A percentile compares a stretch with the other conserved stretches of the same genome.
Evolutionary conservation across 2,113 vertebrate species (phyloP).

Genomic region (Dromaius novaehollandiae): DNA sequence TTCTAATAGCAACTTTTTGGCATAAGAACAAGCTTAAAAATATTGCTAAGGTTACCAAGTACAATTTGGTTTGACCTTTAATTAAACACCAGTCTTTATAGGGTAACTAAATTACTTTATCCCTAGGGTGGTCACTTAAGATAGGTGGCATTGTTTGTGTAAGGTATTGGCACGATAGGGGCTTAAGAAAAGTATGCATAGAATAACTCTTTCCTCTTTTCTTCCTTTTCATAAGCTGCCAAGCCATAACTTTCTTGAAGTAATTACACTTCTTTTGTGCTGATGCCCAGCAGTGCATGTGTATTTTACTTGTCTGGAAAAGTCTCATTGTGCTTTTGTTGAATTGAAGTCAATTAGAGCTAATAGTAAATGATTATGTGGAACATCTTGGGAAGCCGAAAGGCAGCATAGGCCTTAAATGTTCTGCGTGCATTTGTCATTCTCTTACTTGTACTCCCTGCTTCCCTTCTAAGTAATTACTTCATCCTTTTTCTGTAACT

Average conservation of each 20-base stretch:
- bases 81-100: not conserved
- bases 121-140: not conserved
- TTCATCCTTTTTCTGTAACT: not conserved
- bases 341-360: conserved; percentile 2
- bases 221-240: conserved; percentile 17
- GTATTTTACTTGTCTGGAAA: conserved; percentile 15
- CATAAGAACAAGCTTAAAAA: not conserved
- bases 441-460: not conserved
- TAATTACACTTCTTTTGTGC: conserved; percentile 6
- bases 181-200: not conserved
- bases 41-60: not conserved
- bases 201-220: not conserved
- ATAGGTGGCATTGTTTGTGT: not conserved
- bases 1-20: not conserved
- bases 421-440: not conserved
- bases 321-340: conserved; percentile 27
- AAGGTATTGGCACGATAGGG: not conserved
- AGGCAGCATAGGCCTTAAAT: not conserved
- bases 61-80: conserved; percentile 25
- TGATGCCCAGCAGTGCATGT: not conserved
- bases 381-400: not conserved
- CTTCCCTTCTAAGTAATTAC: not conserved
- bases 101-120: not conserved
- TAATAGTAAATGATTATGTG: conserved; percentile 22
- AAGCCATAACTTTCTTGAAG: conserved; percentile 12